Base-by-base conservation (phyloP, 2,888 invertebrate genomes). In the Watsonalla binaria region DNA sequence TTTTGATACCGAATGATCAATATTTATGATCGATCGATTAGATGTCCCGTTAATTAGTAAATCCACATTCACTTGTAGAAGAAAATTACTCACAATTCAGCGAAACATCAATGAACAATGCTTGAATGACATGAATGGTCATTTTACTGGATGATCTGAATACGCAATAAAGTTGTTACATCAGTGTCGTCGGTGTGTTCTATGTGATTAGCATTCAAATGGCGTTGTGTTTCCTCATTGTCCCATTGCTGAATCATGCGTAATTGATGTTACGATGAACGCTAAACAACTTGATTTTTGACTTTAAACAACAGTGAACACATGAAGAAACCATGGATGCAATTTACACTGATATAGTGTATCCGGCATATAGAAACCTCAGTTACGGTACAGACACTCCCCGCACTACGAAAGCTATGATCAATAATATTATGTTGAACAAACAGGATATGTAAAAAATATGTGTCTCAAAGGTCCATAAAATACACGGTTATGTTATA, bases 201-300 rank as follows among this genome's bases (percentile, higher is more conserved):
- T 54, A 54, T 56, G 58, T 67, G 65, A 72, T 82, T 81, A 76
- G 62, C 65, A 83, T 85, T 80, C 84, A 60, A 62, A 66, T 61
- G 74, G 74, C 72, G 63, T 57, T 60, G 47, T 58, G 74, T 78
- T 80, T 77, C 80, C 79, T 79, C 75, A 74, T 81, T 78, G 82
- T 82, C 68, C 49, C 39, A 49, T 15, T 49, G 49, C 49, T 49
- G 84, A 84, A 71, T 84, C 84, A 84, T 56, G 59, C 52, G 50
- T 48, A 49, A 37, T 9, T 39, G 37, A 37, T 49, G 49, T 37
- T 42, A 11, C 24, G 49, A 13, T 49, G 49, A n/a, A 8, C 37
- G 14, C 37, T 49, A 49, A 49, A 49, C 37, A 15, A 49, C 37
- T 49, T 37, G 49, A 49, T 49, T 49, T 49, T 37, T 37, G 39